Conservation (phyloP, 2,113 vertebrate genomes). For the Anhinga anhinga region DNA sequence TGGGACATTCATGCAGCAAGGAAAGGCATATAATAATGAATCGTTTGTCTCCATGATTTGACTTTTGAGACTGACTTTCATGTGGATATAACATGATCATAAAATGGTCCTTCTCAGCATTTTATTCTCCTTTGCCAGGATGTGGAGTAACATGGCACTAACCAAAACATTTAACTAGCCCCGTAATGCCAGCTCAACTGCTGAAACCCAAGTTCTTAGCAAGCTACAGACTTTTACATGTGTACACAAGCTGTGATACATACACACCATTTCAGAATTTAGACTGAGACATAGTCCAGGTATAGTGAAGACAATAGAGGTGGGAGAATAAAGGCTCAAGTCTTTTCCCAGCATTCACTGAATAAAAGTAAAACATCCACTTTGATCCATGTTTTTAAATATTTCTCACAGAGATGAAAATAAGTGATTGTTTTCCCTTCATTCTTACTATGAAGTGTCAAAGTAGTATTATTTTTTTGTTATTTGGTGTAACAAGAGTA, state of each 20-base stretch:
- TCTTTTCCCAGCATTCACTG: background rate
- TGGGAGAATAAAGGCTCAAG: background rate
- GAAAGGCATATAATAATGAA: background rate
- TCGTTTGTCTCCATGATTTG: background rate
- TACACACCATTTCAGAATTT: background rate
- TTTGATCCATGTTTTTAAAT: background rate
- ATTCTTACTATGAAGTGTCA: background rate
- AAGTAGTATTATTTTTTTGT: background rate
- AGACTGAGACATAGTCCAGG: background rate
- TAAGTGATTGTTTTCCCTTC: background rate
- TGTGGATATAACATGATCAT: background rate
- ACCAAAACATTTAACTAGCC: background rate
- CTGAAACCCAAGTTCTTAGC: background rate
- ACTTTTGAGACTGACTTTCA: background rate
- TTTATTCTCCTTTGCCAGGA: background rate
- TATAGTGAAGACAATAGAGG: background rate
- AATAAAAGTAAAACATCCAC: background rate
- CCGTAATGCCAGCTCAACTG: background rate
- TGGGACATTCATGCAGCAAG: rapidly evolving
- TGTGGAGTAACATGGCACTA: background rate
- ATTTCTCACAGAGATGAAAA: background rate
- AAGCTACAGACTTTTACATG: background rate
- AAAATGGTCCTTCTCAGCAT: background rate
- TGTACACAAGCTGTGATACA: background rate
- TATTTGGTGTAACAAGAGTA: background rate